These are phyloP conservation scores for Buphagus erythrorhynchus DNA, from an alignment of 2,797 vertebrate species.

Conservation along the genomic window DNA sequence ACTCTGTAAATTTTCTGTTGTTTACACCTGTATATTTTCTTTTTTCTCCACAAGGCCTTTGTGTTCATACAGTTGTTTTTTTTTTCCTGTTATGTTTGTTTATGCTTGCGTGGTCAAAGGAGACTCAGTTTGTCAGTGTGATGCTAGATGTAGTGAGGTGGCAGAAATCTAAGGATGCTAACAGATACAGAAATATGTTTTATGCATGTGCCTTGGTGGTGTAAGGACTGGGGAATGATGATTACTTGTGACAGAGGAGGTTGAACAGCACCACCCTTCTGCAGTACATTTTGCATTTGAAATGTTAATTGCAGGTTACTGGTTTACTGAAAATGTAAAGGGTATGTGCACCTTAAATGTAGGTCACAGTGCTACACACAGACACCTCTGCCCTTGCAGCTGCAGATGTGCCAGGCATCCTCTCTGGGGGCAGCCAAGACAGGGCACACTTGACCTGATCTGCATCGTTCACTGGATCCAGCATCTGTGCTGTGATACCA, in stretches of 20 bases:
- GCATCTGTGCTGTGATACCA: background rate
- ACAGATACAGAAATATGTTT: conserved; percentile 3
- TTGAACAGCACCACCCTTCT: background rate
- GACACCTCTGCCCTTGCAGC: background rate
- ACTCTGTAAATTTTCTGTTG: background rate
- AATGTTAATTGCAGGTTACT: conserved; percentile 35
- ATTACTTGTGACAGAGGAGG: conserved; percentile 33
- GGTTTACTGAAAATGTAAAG: background rate
- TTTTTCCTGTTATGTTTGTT: background rate
- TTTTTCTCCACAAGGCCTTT: background rate
- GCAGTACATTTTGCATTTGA: conserved; percentile 18
- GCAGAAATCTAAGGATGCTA: background rate
- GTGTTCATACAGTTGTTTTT: accelerated
- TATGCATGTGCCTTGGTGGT: background rate
- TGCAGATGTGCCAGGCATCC: background rate
- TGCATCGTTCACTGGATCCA: background rate
- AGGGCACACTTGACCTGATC: background rate
- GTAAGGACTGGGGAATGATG: background rate
- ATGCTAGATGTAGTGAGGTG: background rate
- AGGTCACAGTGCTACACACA: background rate
- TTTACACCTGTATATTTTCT: background rate
- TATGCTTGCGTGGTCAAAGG: background rate
- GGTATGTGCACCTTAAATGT: background rate
- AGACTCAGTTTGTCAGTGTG: background rate
- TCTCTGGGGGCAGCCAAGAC: background rate